A percentile compares a stretch with the other conserved stretches of the same genome.
Evolutionary conservation across 2,797 vertebrate genomes (phyloP).

Genomic region (Coranthus polyacanthus): DNA sequence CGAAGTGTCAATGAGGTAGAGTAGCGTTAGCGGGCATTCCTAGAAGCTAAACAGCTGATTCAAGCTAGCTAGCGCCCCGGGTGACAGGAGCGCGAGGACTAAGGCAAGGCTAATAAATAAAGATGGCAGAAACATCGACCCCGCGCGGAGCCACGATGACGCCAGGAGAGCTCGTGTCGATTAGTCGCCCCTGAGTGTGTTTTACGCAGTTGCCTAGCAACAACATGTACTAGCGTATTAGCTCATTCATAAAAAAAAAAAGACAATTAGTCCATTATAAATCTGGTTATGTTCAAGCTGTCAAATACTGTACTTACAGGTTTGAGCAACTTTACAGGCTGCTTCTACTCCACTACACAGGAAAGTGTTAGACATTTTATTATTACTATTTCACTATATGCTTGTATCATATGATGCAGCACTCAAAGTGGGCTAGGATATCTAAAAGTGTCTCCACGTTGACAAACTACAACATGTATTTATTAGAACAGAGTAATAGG

Average conservation of each 20-base stretch:
- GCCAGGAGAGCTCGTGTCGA: conserved; percentile 30
- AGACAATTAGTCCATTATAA: background rate
- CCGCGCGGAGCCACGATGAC: rapidly evolving
- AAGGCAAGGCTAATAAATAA: conserved; percentile 64
- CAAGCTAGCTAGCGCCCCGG: conserved; percentile 36
- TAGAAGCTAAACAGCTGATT: background rate
- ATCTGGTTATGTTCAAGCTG: too few species aligned
- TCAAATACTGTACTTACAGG: too few species aligned
- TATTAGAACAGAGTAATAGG: too few species aligned
- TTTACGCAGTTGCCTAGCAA: conserved; percentile 47
- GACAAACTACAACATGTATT: too few species aligned
- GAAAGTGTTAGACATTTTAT: too few species aligned
- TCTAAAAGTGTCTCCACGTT: too few species aligned
- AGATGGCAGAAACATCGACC: conserved; percentile 66
- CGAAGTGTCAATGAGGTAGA: conserved; percentile 54
- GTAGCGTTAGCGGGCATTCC: conserved; percentile 47
- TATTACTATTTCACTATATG: too few species aligned
- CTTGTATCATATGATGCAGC: too few species aligned
- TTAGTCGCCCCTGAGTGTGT: conserved; percentile 29
- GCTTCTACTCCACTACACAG: too few species aligned
- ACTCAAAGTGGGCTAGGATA: too few species aligned
- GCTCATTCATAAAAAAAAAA: background rate
- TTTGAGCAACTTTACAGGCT: too few species aligned
- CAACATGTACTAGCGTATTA: background rate
- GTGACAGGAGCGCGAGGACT: conserved; percentile 15